Evolutionary conservation across 2,888 invertebrate genomes (phyloP).

Genomic region (Erpobdella octoculata): DNA sequence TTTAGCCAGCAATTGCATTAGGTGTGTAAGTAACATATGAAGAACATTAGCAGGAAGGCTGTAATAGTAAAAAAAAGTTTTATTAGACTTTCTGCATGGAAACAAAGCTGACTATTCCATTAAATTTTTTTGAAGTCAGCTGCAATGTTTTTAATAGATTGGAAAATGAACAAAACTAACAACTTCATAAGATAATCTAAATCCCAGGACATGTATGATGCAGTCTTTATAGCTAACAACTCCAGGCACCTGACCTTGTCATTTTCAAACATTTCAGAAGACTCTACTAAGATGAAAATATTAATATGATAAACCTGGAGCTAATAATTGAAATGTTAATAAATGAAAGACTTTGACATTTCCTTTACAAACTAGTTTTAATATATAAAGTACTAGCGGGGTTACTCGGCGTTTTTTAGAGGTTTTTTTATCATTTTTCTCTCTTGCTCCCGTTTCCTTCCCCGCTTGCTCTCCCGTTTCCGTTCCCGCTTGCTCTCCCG

Average conservation of each 20-base stretch:
- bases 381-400: too few species aligned
- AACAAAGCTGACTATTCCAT: too few species aligned
- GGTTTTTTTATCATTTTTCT: too few species aligned
- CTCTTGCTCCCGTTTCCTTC: too few species aligned
- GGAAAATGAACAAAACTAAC: neutral
- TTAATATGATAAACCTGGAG: too few species aligned
- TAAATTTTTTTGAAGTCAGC: neutral
- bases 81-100: neutral
- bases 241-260: neutral
- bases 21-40: neutral
- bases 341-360: neutral
- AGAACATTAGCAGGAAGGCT: neutral
- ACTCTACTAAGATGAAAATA: neutral
- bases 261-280: conserved; percentile 4
- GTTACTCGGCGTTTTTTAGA: too few species aligned
- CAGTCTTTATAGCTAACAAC: conserved; percentile 1
- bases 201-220: neutral
- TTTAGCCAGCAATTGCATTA: neutral
- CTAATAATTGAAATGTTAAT: neutral
- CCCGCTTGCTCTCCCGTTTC: too few species aligned
- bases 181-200: conserved; percentile 1
- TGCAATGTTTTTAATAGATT: neutral
- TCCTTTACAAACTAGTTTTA: neutral
- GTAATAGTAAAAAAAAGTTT: neutral
- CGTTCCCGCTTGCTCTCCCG: too few species aligned